Base-by-base conservation (phyloP, 2,888 invertebrate genomes). In the Tachystola acroxantha region DNA sequence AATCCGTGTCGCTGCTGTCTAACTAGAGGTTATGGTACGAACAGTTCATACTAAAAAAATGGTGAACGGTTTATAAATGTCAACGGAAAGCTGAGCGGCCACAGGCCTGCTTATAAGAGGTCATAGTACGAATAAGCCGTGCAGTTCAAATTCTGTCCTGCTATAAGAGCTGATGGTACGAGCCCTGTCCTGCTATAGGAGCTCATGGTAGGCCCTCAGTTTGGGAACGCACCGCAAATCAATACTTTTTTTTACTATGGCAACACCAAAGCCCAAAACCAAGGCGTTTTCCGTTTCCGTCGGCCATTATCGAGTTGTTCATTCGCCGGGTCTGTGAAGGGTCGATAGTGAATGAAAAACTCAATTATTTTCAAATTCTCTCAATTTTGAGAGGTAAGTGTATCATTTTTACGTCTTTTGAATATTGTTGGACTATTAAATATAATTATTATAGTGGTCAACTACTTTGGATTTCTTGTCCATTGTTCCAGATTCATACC, bases 251-350 rank as follows among this genome's bases (percentile, higher is more conserved):
- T 16, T 46, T 39, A 46, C 45, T 50, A 48, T 34, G 30, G 25
- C 33, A 34, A 34, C 32, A 14, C 19, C 20, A 10, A 24, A 16
- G 16, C 6, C 6, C n/a, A n/a, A n/a, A n/a, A 14, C 12, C 5
- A 5, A 33, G 24, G 42, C 29, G 31, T 39, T 32, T 37, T 36
- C 40, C 20, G 35, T 33, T 45, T 44, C 40, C 20, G 63, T 62
- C 64, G 36, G 75, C 85, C 88, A 89, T 88, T 88, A 86, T 80
- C 82, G 88, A 89, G 88, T 89, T 89, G 90, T 89, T 90, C 89
- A 85, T 89, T 88, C 88, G 85, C 88, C 88, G 86, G 85, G 86
- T 82, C 75, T 78, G 81, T 62, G 63, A 59, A 67, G 67, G 65
- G 67, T 66, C 64, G 60, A 56, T 51, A 54, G 76, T 74, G 76